Conservation (phyloP, 2,113 vertebrate species). For the Pollimyrus isidori region DNA sequence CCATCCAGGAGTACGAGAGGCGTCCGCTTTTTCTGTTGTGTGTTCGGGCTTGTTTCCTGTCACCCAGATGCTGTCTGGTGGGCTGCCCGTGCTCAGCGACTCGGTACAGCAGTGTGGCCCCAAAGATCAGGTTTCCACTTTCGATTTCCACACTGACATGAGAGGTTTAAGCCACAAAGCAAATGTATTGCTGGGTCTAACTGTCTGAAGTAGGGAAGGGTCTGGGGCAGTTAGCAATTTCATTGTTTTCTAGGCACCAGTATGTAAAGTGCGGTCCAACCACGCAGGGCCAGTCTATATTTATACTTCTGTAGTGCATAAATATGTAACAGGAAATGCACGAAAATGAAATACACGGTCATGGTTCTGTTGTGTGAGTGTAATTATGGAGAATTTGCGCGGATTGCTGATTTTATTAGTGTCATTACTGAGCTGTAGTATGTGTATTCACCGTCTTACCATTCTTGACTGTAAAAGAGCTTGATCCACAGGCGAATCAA, state of each 20-base stretch:
- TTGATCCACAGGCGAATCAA: not conserved
- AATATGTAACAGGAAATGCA: not conserved
- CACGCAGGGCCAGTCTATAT: not conserved
- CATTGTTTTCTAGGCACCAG: not conserved
- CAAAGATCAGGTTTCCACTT: not conserved
- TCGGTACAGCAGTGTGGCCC: not conserved
- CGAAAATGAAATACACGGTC: not conserved
- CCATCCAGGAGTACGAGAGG: not conserved
- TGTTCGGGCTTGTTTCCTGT: not conserved
- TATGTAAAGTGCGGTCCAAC: not conserved
- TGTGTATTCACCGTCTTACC: not conserved
- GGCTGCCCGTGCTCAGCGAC: not conserved
- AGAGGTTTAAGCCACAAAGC: not conserved
- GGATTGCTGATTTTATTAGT: not conserved
- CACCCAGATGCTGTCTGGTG: not conserved
- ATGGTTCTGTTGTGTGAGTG: not conserved
- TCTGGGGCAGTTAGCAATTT: not conserved
- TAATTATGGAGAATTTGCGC: not conserved
- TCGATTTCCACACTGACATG: not conserved
- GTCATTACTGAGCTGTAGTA: not conserved
- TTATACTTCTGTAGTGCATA: not conserved
- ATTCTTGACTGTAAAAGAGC: not conserved
- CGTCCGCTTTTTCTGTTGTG: not conserved
- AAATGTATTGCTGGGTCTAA: not conserved
- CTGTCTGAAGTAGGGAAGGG: not conserved